A percentile compares a stretch with the other conserved stretches of the same genome.
phyloP scores from a whole-genome alignment of 1,140 invertebrate species.

The Periplaneta americana region DNA sequence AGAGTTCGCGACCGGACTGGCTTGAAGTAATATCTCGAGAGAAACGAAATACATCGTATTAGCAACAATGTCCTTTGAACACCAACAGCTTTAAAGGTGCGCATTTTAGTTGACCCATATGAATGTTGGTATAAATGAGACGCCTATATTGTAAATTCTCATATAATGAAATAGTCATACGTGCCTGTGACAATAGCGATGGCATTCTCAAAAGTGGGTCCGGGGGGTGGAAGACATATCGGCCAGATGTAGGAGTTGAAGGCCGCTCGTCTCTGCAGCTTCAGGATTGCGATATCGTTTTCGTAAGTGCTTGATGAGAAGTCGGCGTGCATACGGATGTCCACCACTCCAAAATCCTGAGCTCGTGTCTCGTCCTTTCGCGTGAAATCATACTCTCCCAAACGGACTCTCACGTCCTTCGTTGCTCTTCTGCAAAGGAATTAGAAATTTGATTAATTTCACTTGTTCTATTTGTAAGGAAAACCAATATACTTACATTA shows the following conservation, averaged over 20 bases:
- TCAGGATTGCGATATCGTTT: constrained; percentile 77
- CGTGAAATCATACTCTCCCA: constrained; percentile 76
- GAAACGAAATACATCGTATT: too few relatives aligned
- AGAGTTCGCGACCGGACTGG: too few relatives aligned
- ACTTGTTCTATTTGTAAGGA: too few relatives aligned
- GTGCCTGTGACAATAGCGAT: constrained; percentile 64
- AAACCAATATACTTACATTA: too few relatives aligned
- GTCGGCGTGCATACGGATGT: constrained; percentile 56
- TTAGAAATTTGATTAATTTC: too few relatives aligned
- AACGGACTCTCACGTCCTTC: constrained; percentile 57
- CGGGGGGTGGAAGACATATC: constrained; percentile 69
- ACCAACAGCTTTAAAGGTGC: too few relatives aligned
- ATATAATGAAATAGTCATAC: too few relatives aligned
- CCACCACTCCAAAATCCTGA: constrained; percentile 55
- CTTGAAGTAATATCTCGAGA: too few relatives aligned
- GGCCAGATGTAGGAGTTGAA: constrained; percentile 79
- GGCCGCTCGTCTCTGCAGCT: constrained; percentile 55
- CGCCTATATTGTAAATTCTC: too few relatives aligned
- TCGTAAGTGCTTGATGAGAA: constrained; percentile 59
- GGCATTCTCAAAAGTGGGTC: constrained; percentile 52
- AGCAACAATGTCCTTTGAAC: too few relatives aligned
- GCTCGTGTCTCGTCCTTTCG: constrained; percentile 53
- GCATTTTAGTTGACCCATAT: too few relatives aligned
- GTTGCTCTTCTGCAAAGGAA: constrained; percentile 45
- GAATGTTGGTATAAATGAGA: too few relatives aligned